A percentile compares a stretch with the other conserved stretches of the same genome.
Evolutionary conservation across 2,888 invertebrate genomes (phyloP).

Genomic region (Drosophila siamana): DNA sequence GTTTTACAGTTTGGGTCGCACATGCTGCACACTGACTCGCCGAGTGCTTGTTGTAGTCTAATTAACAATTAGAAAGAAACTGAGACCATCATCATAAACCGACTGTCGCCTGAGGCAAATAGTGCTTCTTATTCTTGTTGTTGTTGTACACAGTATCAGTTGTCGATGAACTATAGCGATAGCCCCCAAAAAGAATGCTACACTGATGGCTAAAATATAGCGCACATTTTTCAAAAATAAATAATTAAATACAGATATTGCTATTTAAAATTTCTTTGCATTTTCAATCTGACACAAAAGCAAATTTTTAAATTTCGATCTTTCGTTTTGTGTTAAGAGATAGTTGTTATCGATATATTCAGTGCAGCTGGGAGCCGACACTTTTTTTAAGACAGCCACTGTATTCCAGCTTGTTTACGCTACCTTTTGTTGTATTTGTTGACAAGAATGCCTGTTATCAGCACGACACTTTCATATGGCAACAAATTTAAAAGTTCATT

Average conservation of each 20-base stretch:
- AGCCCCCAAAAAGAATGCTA: conserved; percentile 41
- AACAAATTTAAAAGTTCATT: conserved; percentile 36
- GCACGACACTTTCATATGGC: conserved; percentile 25
- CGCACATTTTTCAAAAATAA: background rate
- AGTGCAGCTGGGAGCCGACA: background rate
- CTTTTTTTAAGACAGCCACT: conserved; percentile 31
- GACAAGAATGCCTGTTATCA: conserved; percentile 60
- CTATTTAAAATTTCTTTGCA: too few species aligned
- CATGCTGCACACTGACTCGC: conserved; percentile 33
- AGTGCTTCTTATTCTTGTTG: background rate
- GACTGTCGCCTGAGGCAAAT: conserved; percentile 21
- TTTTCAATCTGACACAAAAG: background rate
- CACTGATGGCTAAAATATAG: conserved; percentile 27
- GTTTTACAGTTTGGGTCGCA: conserved; percentile 19
- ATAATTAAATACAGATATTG: background rate
- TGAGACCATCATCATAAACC: conserved; percentile 39
- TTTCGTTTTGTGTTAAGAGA: background rate
- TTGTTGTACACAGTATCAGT: conserved; percentile 48
- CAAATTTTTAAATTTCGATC: background rate
- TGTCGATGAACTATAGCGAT: conserved; percentile 65
- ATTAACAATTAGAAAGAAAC: conserved; percentile 33
- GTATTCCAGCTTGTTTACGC: conserved; percentile 49
- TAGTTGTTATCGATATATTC: background rate
- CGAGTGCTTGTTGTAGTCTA: conserved; percentile 23
- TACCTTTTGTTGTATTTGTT: conserved; percentile 26